Percentiles rank a stretch among this genome's conserved stretches.
Evolutionary conservation across 1,140 invertebrate species (phyloP).

Genomic region (Drosophila nikananu): DNA sequence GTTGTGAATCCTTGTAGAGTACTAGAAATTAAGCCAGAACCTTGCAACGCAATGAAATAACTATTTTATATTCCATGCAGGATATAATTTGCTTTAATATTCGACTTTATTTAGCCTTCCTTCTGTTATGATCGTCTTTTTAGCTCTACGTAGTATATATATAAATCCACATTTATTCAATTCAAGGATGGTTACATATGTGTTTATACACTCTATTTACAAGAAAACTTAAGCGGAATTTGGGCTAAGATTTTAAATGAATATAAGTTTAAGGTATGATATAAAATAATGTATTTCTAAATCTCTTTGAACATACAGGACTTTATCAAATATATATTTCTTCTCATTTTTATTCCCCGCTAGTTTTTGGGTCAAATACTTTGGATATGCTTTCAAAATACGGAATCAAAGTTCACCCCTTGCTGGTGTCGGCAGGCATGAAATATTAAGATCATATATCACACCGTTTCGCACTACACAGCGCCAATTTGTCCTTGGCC

Average conservation of each 20-base stretch:
- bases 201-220: background rate
- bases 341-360: background rate
- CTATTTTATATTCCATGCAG: background rate
- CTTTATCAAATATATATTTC: background rate
- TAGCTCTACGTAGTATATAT: too few species aligned
- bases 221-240: background rate
- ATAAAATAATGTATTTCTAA: background rate
- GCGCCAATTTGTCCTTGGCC: slow-evolving; percentile 65
- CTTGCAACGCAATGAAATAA: background rate
- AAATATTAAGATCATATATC: slow-evolving; percentile 51
- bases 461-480: slow-evolving; percentile 34
- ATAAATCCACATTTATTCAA: too few species aligned
- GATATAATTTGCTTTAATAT: background rate
- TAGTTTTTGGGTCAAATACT: slow-evolving; percentile 13
- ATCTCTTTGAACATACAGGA: background rate
- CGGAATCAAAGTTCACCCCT: slow-evolving; percentile 12
- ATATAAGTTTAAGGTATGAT: background rate
- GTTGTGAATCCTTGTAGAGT: background rate
- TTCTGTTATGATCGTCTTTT: too few species aligned
- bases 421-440: slow-evolving; percentile 6
- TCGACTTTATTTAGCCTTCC: too few species aligned
- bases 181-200: too few species aligned
- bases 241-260: background rate
- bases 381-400: slow-evolving; percentile 1
- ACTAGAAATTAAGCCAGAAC: background rate